Conservation (phyloP, 2,888 invertebrate species). For the Hypolimnas misippus region DNA sequence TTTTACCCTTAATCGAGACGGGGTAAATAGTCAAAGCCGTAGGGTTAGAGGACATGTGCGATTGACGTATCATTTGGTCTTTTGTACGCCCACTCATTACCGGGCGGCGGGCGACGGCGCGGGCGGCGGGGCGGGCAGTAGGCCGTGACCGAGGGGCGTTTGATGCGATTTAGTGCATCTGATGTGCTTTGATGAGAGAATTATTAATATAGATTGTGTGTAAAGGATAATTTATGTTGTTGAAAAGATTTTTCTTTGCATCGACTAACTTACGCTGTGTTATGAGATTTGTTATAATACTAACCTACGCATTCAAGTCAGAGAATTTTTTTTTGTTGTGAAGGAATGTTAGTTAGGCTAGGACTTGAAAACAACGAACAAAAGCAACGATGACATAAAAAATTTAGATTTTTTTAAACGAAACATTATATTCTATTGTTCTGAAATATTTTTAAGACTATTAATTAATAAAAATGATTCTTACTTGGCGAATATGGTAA, state of each 20-base stretch:
- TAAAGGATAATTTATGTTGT: constrained; percentile 1
- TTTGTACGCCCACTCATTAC: constrained; percentile 70
- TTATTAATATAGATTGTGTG: constrained; percentile 20
- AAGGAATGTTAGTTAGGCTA: too few species aligned
- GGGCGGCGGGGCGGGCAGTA: constrained; percentile 15
- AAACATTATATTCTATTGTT: too few species aligned
- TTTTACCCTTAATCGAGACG: constrained; percentile 35
- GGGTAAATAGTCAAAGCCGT: constrained; percentile 51
- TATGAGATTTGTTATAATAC: not conserved
- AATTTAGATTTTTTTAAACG: too few species aligned
- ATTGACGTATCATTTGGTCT: constrained; percentile 76
- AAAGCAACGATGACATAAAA: too few species aligned
- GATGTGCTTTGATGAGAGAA: constrained; percentile 34
- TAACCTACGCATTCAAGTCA: not conserved
- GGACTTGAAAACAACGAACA: too few species aligned
- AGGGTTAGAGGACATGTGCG: constrained; percentile 58
- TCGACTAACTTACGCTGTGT: not conserved
- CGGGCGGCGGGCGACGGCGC: constrained; percentile 27
- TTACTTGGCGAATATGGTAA: too few species aligned
- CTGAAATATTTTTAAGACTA: too few species aligned
- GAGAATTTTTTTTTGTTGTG: not conserved
- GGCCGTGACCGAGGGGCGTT: constrained; percentile 39
- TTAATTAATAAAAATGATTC: too few species aligned
- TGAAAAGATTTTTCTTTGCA: not conserved
- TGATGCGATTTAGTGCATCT: constrained; percentile 40